A percentile compares a stretch with the other conserved stretches of the same genome.
Evolutionary conservation across 2,113 vertebrate species (phyloP).

Genomic region (Protomyctophum bolini): DNA sequence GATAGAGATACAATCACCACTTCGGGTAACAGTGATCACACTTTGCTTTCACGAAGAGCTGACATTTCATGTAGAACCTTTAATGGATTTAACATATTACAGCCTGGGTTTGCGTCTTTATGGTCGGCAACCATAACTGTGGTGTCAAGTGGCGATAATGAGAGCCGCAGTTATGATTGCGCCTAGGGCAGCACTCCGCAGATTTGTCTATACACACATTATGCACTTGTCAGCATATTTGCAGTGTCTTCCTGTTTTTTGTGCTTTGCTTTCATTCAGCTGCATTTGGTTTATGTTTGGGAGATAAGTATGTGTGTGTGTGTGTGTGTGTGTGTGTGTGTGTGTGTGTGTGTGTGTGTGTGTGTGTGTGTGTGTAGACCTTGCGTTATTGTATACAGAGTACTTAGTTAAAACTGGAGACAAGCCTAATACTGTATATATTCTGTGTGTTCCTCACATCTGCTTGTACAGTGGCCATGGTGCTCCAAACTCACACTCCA

Average conservation of each 20-base stretch:
- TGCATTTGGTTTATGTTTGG: neutral
- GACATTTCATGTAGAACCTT: too few species aligned
- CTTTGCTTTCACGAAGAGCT: too few species aligned
- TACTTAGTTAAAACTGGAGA: too few species aligned
- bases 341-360: too few species aligned
- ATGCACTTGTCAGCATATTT: too few species aligned
- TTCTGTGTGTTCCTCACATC: neutral
- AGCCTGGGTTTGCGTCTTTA: too few species aligned
- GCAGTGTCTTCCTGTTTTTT: too few species aligned
- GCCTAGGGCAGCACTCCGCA: too few species aligned
- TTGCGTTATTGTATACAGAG: neutral
- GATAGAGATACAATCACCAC: slow-evolving; percentile 61
- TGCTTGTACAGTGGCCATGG: slow-evolving; percentile 69
- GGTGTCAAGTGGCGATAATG: neutral
- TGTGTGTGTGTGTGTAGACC: neutral
- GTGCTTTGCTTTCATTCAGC: neutral
- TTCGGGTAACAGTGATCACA: slow-evolving; percentile 63
- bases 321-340: neutral
- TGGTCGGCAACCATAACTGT: neutral
- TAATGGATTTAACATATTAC: neutral
- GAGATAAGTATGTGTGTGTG: neutral
- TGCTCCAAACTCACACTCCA: slow-evolving; percentile 66
- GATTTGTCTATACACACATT: too few species aligned
- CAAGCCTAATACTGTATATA: too few species aligned
- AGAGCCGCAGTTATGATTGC: too few species aligned